Evolutionary conservation across 2,888 invertebrate species (phyloP).

Genomic region (Herminia tarsipennalis): DNA sequence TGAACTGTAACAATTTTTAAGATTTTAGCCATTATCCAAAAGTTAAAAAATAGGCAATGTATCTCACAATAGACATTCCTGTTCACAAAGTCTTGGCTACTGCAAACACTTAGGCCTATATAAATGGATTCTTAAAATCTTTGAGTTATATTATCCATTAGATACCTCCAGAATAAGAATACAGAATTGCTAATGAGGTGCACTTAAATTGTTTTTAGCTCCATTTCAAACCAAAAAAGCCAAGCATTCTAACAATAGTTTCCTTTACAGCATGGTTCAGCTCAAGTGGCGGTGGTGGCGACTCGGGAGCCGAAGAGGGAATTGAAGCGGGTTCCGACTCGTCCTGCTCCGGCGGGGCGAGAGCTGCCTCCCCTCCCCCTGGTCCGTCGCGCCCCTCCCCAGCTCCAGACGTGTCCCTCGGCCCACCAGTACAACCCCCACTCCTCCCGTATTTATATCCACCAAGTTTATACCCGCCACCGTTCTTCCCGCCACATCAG

Average conservation of each 20-base stretch:
- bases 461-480: slow-evolving; percentile 93
- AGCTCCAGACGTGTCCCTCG: slow-evolving; percentile 96
- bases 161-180: too few species aligned
- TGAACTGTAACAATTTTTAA: too few species aligned
- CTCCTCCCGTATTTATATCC: slow-evolving; percentile 97
- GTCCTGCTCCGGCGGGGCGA: slow-evolving; percentile 89
- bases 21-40: too few species aligned
- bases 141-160: too few species aligned
- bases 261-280: slow-evolving; percentile 87
- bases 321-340: slow-evolving; percentile 90
- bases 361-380: slow-evolving; percentile 81
- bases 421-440: slow-evolving; percentile 96
- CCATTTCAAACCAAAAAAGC: too few species aligned
- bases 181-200: too few species aligned
- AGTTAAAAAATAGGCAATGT: too few species aligned
- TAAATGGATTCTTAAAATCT: too few species aligned
- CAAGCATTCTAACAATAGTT: slow-evolving; percentile 15
- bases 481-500: slow-evolving; percentile 90
- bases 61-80: too few species aligned
- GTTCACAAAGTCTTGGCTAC: too few species aligned
- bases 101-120: too few species aligned
- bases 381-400: slow-evolving; percentile 90
- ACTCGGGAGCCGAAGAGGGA: slow-evolving; percentile 87
- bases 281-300: slow-evolving; percentile 86
- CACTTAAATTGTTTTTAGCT: too few species aligned